phyloP scores from a whole-genome alignment of 2,797 vertebrate genomes.

The Rhincodon typus region DNA sequence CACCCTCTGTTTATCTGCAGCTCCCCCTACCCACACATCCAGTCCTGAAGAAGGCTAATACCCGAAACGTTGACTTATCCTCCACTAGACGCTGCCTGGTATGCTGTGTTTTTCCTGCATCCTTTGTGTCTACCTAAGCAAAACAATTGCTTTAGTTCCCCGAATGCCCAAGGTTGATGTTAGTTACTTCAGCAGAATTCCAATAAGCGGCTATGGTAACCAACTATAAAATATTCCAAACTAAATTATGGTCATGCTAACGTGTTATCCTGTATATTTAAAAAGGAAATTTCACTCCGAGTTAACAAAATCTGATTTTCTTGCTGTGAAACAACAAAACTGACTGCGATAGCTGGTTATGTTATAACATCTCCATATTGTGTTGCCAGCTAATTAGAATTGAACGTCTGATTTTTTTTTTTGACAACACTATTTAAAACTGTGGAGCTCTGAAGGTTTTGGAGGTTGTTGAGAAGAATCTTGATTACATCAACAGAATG shows the following conservation, averaged over 20 bases:
- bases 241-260: neutral
- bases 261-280: neutral
- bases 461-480: neutral
- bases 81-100: too few species aligned
- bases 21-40: too few species aligned
- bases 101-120: too few species aligned
- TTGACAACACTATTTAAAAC: neutral
- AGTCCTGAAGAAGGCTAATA: too few species aligned
- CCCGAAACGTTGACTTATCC: too few species aligned
- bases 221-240: neutral
- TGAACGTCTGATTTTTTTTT: neutral
- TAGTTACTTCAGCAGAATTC: neutral
- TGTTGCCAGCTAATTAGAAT: neutral
- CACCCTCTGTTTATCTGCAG: too few species aligned
- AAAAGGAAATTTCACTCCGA: neutral
- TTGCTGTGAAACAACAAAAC: neutral
- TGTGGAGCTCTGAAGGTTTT: neutral
- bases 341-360: too few species aligned
- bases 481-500: neutral
- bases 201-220: neutral
- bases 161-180: neutral
- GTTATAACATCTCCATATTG: neutral
- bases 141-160: conserved; percentile 13
- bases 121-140: neutral
- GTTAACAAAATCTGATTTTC: neutral